Evolutionary conservation across 2,797 vertebrate genomes (phyloP).

Genomic region (Centropyge bicolor): DNA sequence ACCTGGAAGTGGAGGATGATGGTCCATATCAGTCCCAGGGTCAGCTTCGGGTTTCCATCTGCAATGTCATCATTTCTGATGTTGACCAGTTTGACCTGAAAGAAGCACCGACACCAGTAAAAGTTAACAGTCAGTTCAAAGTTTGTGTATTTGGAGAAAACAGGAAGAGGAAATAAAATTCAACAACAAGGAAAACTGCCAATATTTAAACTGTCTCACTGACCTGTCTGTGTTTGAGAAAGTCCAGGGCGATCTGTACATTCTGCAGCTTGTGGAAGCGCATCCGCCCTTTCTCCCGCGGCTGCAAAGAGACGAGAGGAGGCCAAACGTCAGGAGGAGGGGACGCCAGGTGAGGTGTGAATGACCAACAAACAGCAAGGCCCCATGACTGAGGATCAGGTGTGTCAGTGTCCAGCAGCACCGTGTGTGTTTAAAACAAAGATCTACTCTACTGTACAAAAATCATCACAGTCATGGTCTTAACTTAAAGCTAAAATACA

Average conservation of each 20-base stretch:
- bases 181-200: too few relatives aligned
- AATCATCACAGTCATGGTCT: slow-evolving; percentile 52
- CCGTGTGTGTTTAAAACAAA: slow-evolving; percentile 26
- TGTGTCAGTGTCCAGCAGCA: slow-evolving; percentile 34
- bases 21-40: slow-evolving; percentile 97
- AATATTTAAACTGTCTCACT: not conserved
- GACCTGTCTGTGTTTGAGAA: slow-evolving; percentile 96
- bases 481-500: slow-evolving; percentile 19
- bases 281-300: slow-evolving; percentile 94
- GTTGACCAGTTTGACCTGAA: slow-evolving; percentile 95
- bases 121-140: not conserved
- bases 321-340: slow-evolving; percentile 24
- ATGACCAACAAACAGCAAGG: slow-evolving; percentile 28
- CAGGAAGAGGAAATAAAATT: not conserved
- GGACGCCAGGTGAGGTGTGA: not conserved
- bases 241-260: slow-evolving; percentile 97
- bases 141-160: not conserved
- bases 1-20: slow-evolving; percentile 99
- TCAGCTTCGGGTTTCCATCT: slow-evolving; percentile 97
- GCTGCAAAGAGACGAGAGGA: slow-evolving; percentile 71
- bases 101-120: not conserved
- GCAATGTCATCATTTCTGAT: slow-evolving; percentile 98
- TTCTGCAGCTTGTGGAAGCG: slow-evolving; percentile 99
- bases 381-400: slow-evolving; percentile 53
- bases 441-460: not conserved